Evolutionary conservation across 1,140 invertebrate genomes (phyloP).

Genomic region (Palaemon carinicauda): DNA sequence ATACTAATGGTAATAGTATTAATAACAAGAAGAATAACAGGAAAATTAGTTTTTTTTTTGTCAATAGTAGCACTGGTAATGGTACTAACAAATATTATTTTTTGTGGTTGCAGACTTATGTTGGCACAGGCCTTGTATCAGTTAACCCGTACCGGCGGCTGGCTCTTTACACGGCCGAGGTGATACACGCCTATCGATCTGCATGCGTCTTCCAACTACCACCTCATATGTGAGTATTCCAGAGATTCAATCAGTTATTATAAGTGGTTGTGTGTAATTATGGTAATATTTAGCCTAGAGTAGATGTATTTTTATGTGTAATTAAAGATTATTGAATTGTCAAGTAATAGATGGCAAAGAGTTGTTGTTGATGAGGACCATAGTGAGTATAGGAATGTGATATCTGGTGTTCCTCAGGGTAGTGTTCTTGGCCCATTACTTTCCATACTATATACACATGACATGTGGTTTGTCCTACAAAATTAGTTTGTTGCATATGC

Average conservation of each 20-base stretch:
- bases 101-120: conserved; percentile 74
- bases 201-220: conserved; percentile 84
- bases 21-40: too few species aligned
- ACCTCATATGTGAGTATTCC: conserved; percentile 83
- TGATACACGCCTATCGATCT: conserved; percentile 79
- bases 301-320: not conserved
- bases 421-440: too few species aligned
- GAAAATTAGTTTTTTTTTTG: too few species aligned
- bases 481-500: too few species aligned
- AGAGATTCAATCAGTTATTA: too few species aligned
- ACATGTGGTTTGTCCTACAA: too few species aligned
- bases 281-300: not conserved
- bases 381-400: too few species aligned
- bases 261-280: not conserved
- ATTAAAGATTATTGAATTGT: not conserved
- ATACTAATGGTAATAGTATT: too few species aligned
- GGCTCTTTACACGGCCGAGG: conserved; percentile 79
- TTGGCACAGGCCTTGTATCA: conserved; percentile 78
- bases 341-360: too few species aligned
- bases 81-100: conserved; percentile 6
- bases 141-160: conserved; percentile 82
- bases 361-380: too few species aligned
- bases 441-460: too few species aligned
- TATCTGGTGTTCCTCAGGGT: too few species aligned
- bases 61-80: not conserved